Base-by-base conservation (phyloP, 64 coral and sea anemone genomes). In the Montipora foliosa region DNA sequence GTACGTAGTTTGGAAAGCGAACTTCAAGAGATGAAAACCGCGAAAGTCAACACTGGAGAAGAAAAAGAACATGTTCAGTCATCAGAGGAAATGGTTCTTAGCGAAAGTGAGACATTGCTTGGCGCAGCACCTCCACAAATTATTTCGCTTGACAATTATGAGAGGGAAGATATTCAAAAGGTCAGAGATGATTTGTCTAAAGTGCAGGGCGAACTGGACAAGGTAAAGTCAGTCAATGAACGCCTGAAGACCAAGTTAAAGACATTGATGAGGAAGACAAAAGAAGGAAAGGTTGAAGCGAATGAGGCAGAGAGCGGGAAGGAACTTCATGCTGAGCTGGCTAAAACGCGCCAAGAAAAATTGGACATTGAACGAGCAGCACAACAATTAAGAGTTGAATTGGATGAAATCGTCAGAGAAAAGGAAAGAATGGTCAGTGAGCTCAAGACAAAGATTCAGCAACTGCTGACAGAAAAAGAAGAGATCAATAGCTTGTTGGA, bases 381-480 rank as follows among this genome's bases (percentile, higher is more conserved):
- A 7, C 89, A 94, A 29, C 93, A 95, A 37, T 67, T 98, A 83
- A 94, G 93, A 51, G 19, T 74, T n/a, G 93, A 98, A 67, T 87
- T 98, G 85, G 77, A 95, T 44, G 77, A 51, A 17, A 95, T 94
- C n/a, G 93, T 92, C 10, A 95, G 71, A 55, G 96, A 98, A 44
- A 94, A 92, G 49, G 95, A 97, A 84, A 84, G 87, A 49, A 94
- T 91, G 44, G 70, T 97, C 46, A 57, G 79, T 53, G 90, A 83
- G 25, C 82, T 94, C 49, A 94, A 68, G 77, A 74, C 83, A 12
- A 91, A 80, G 74, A 78, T 97, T 61, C 90, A 97, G n/a, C 79
- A 22, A 8, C 44, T 50, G 16, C 51, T 94, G 24, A 75, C 78
- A 13, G 95, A 97, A 24, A 83, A 88, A 14, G 92, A 93, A 25